Evolutionary conservation across 92 coral and sea anemone genomes (phyloP), one percentile per base, ranked within the genome.

Genomic region (Phenganax marumi): DNA sequence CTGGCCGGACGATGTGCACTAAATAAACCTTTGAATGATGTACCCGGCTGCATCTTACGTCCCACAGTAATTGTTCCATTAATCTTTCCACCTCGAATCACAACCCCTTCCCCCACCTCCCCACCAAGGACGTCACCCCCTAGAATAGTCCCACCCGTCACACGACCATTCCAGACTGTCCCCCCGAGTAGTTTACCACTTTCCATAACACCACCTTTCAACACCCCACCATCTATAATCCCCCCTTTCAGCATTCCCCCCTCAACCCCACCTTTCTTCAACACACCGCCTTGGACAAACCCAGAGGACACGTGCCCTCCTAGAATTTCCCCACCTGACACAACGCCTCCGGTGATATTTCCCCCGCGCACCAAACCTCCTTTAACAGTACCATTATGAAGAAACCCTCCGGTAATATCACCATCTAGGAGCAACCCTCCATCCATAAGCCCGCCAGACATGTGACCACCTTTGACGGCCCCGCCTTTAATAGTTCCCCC

Each of bases 151-250:
- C 98, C 98, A n/a, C 98, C 98, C 68, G 91, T 95, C 49, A 95
- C 93, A 76, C 84, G 92, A 25, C 98, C 98, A 60, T 91, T 91
- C 63, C 93, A 86, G 63, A 95, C 98, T 48, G 89, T 86, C 12
- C 98, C 98, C 1, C 98, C 98, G 70, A 90, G 90, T 2, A 95
- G 87, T 43, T 89, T 78, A 0, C 98, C 98, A 39, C 95, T 92
- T 63, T 95, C 97, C 97, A 95, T 95, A 61, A 91, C 91, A 25
- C 98, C 98, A 48, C 98, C 98, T 68, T 93, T 95, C 21, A 95
- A 80, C 14, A 95, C 80, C 16, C 98, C 98, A 21, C 98, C 98
- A 43, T 90, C 90, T 22, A 95, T 86, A 7, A 88, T 77, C 8
- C 98, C 98, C 10, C 97, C 97, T 55, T 86, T 86, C 14, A 95